Percentiles rank a stretch among this genome's conserved stretches.
Conservation (phyloP, 2,113 vertebrate genomes). For the Silurus asotus region DNA sequence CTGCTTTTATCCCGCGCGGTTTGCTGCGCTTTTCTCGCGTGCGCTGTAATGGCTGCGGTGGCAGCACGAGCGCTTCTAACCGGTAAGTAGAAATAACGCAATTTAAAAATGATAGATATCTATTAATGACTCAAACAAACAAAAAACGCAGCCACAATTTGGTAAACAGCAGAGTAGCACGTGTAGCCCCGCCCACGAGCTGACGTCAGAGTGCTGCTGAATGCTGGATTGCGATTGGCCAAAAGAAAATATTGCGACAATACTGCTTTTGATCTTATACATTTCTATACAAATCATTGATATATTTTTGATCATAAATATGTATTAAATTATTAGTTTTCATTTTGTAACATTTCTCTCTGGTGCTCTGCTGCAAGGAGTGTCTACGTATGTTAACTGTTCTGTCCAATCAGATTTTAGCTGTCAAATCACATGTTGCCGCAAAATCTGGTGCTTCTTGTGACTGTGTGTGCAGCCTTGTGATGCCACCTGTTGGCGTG, state of each 20-base stretch:
- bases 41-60: neutral
- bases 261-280: neutral
- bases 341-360: too few species aligned
- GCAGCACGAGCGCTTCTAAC: neutral
- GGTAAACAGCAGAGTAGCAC: neutral
- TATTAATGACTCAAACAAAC: neutral
- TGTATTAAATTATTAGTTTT: too few species aligned
- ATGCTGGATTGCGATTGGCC: conserved; percentile 8
- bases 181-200: conserved; percentile 11
- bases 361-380: too few species aligned
- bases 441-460: too few species aligned
- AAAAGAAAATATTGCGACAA: neutral
- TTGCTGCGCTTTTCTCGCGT: neutral
- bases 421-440: too few species aligned
- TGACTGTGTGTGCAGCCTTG: too few species aligned
- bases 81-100: neutral
- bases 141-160: neutral
- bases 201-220: neutral
- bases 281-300: too few species aligned
- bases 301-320: too few species aligned
- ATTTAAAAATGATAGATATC: neutral
- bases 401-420: too few species aligned
- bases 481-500: too few species aligned
- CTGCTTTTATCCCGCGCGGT: neutral
- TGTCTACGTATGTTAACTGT: too few species aligned